A percentile compares a stretch with the other conserved stretches of the same genome.
phyloP scores from a whole-genome alignment of 2,797 vertebrate genomes.

The Naso thynnoides region DNA sequence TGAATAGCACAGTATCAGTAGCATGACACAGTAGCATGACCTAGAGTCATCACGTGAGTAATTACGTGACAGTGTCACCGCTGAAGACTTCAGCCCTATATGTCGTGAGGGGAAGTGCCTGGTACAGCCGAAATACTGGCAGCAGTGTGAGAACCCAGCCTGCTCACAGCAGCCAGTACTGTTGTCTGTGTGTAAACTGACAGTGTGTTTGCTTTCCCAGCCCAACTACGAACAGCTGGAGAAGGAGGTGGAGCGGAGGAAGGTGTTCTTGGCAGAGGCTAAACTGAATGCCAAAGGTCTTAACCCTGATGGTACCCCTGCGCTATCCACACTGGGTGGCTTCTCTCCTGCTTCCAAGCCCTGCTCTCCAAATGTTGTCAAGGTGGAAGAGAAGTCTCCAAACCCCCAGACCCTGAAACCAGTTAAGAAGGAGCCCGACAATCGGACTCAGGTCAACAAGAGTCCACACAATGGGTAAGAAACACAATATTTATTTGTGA shows the following conservation, averaged over 20 bases:
- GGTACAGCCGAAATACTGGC: not conserved
- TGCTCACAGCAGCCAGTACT: not conserved
- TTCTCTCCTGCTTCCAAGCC: conserved; percentile 99
- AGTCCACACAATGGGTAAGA: conserved; percentile 98
- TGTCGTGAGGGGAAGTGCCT: not conserved
- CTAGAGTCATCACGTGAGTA: too few relatives aligned
- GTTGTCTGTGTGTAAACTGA: not conserved
- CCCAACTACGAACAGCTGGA: conserved; percentile 97
- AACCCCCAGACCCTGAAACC: conserved; percentile 88
- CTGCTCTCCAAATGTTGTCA: conserved; percentile 92
- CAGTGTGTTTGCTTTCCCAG: conserved; percentile 68
- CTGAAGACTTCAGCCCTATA: not conserved
- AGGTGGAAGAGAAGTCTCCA: conserved; percentile 93
- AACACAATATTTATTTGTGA: not conserved
- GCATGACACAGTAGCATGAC: too few relatives aligned
- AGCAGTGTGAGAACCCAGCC: too few relatives aligned
- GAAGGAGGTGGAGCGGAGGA: conserved; percentile 97
- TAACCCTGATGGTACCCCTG: conserved; percentile 98
- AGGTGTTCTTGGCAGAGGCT: conserved; percentile 94
- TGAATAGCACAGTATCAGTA: too few relatives aligned
- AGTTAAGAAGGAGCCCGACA: conserved; percentile 93
- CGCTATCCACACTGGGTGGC: conserved; percentile 92
- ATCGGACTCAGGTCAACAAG: conserved; percentile 90
- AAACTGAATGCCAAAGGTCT: conserved; percentile 98
- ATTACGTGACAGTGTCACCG: not conserved